A percentile compares a stretch with the other conserved stretches of the same genome.
phyloP scores from a whole-genome alignment of 2,888 invertebrate genomes.

The Mongoloraphidia duomilia region DNA sequence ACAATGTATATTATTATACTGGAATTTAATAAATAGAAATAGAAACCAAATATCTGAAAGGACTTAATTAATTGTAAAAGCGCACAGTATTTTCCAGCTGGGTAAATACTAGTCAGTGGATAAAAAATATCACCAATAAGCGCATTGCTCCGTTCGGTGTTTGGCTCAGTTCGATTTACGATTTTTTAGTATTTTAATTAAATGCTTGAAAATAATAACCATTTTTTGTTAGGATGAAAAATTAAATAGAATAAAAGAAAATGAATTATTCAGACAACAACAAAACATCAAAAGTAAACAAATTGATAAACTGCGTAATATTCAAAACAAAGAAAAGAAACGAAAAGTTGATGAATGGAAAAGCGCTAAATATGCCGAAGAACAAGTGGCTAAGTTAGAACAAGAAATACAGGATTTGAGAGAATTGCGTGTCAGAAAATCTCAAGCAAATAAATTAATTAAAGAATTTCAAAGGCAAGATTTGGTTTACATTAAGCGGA shows the following conservation, averaged over 20 bases:
- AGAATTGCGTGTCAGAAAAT: conserved; percentile 14
- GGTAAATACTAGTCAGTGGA: no score
- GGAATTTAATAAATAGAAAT: no score
- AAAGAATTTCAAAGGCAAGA: conserved; percentile 27
- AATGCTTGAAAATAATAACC: neutral
- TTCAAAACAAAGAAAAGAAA: conserved; percentile 16
- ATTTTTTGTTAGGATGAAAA: conserved; percentile 1
- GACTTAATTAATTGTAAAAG: no score
- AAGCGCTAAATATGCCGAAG: conserved; percentile 10
- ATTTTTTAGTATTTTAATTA: no score
- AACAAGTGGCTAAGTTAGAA: conserved; percentile 12
- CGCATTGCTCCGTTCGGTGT: no score
- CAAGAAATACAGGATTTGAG: conserved; percentile 14
- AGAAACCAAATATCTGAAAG: no score
- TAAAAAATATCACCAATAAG: no score
- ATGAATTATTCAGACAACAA: conserved; percentile 1
- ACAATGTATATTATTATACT: no score
- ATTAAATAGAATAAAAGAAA: neutral
- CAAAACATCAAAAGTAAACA: conserved; percentile 17
- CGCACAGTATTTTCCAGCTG: no score
- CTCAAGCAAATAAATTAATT: conserved; percentile 25
- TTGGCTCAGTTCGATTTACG: no score
- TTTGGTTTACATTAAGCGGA: conserved; percentile 20
- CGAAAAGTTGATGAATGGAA: conserved; percentile 19
- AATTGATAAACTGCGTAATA: conserved; percentile 8